Evolutionary conservation across 2,113 vertebrate species (phyloP).

Genomic region (Brachirus orientalis): DNA sequence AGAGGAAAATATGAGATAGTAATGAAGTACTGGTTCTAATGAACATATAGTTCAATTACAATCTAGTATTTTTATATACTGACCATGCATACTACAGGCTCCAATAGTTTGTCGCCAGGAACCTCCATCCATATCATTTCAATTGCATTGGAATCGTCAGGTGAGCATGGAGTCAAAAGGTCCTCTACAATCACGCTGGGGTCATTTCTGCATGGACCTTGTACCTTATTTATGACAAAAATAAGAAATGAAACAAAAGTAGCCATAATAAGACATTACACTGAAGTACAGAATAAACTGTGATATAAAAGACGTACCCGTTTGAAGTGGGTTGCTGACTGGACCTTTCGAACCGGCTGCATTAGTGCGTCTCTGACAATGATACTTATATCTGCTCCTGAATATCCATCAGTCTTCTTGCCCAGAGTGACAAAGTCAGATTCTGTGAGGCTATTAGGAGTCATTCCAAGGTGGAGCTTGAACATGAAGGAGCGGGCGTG

Average conservation of each 20-base stretch:
- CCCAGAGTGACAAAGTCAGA: conserved; percentile 89
- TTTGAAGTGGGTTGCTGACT: conserved; percentile 97
- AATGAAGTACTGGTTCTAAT: not conserved
- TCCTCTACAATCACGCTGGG: conserved; percentile 84
- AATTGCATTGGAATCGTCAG: conserved; percentile 87
- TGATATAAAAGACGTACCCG: conserved; percentile 76
- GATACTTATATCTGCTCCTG: conserved; percentile 93
- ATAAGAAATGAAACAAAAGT: not conserved
- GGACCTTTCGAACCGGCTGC: conserved; percentile 97
- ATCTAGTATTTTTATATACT: conserved; percentile 40
- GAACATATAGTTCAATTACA: not conserved
- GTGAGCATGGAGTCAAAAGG: conserved; percentile 93
- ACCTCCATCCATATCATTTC: conserved; percentile 99
- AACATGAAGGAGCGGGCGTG: conserved; percentile 94
- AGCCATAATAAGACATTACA: not conserved
- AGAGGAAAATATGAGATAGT: conserved; percentile 1
- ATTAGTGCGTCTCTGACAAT: conserved; percentile 96
- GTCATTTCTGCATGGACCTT: conserved; percentile 85
- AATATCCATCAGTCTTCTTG: conserved; percentile 91
- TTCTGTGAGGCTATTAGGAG: conserved; percentile 85
- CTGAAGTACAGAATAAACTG: not conserved
- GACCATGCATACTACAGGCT: conserved; percentile 93
- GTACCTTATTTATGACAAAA: conserved; percentile 77
- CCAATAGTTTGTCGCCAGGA: conserved; percentile 92
- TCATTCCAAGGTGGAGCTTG: conserved; percentile 91